Conservation (phyloP, 1,140 invertebrate species). For the Melitaea cinxia region DNA sequence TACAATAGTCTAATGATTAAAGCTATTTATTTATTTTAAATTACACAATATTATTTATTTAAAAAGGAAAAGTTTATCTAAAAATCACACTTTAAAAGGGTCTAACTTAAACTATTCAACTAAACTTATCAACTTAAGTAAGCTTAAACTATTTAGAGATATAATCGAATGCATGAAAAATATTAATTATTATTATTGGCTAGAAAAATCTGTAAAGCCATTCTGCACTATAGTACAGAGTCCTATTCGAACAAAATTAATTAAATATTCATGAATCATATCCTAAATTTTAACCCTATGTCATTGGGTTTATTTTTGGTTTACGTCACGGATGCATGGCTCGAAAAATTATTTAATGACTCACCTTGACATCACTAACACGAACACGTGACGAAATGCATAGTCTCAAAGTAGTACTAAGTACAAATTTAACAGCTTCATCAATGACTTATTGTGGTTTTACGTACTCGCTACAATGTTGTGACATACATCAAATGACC, state of each 20-base stretch:
- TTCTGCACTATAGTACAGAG: not conserved
- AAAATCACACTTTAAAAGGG: no score
- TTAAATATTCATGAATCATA: not conserved
- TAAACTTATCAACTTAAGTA: no score
- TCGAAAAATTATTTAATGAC: constrained; percentile 42
- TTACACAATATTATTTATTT: no score
- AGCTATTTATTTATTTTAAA: no score
- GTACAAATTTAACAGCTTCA: constrained; percentile 5
- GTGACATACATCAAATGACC: not conserved
- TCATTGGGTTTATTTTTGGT: constrained; percentile 6
- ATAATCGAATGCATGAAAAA: no score
- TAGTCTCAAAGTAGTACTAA: constrained; percentile 1
- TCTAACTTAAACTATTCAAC: no score
- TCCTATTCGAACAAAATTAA: not conserved
- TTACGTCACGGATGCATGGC: constrained; percentile 46
- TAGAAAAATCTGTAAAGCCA: not conserved
- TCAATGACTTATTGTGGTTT: constrained; percentile 1
- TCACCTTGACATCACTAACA: constrained; percentile 45
- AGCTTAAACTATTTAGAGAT: no score
- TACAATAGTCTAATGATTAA: no score
- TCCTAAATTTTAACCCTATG: not conserved
- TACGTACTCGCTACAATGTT: constrained; percentile 3
- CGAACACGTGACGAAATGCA: constrained; percentile 1
- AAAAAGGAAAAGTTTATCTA: no score
- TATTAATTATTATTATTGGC: no score